phyloP scores from a whole-genome alignment of 2,888 invertebrate genomes.

The Hemicrepidius hirtus region DNA sequence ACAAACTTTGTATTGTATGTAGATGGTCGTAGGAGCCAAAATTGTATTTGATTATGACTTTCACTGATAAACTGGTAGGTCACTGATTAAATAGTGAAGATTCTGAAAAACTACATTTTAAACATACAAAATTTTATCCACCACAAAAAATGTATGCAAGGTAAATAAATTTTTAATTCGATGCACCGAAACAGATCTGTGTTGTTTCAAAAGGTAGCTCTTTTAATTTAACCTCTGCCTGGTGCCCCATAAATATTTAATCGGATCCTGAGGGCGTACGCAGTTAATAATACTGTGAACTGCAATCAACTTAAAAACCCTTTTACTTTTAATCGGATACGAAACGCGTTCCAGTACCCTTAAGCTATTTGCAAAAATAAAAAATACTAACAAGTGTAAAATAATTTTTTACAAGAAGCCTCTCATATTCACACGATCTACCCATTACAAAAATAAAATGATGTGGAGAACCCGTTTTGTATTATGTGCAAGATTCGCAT shows the following conservation, averaged over 20 bases:
- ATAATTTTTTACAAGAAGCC: conserved; percentile 18
- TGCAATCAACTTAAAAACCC: conserved; percentile 27
- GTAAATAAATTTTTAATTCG: too few species aligned
- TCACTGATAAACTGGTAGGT: too few species aligned
- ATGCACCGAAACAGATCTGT: background rate
- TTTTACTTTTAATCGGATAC: conserved; percentile 20
- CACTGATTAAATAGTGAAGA: too few species aligned
- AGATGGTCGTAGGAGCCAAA: too few species aligned
- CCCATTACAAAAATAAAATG: conserved; percentile 27
- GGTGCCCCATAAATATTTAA: conserved; percentile 25
- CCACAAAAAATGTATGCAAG: too few species aligned
- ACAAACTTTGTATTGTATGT: too few species aligned
- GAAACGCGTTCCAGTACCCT: conserved; percentile 6
- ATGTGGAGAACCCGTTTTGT: conserved; percentile 18
- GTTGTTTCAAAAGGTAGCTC: background rate
- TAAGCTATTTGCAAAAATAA: conserved; percentile 15
- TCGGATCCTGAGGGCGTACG: conserved; percentile 10
- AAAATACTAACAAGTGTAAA: conserved; percentile 23
- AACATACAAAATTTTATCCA: too few species aligned
- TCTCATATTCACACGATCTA: conserved; percentile 11
- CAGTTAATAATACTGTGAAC: conserved; percentile 23
- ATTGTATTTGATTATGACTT: too few species aligned
- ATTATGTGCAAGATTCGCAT: conserved; percentile 28
- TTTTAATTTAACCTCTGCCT: conserved; percentile 16
- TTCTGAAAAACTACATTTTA: too few species aligned